Base-by-base conservation (phyloP, 2,113 vertebrate species). In the Sturnira hondurensis region DNA sequence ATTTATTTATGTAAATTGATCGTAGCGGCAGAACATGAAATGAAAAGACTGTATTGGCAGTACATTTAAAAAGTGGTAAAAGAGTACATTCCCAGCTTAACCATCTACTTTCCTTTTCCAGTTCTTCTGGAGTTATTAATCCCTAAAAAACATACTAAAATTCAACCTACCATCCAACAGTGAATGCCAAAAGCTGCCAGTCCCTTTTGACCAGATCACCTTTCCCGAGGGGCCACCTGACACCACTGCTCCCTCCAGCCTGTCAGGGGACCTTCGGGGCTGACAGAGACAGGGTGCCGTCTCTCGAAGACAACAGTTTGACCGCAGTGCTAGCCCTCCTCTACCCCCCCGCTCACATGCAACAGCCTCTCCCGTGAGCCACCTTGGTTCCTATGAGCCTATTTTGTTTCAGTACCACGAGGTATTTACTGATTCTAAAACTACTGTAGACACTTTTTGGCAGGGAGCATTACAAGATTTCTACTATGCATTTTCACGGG, bases 101-200 rank as follows among this genome's bases (percentile, higher is more conserved):
- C 76, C 8, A 45, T 16, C 26, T 70, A 45, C 41, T 85, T 63
- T 31, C 54, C 43, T 61, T 91, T 96, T 74, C 28, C 1, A 92
- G 63, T 65, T 95, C 71, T 89, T 86, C 41, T 86, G 47, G n/a
- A 83, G 93, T 22, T 94, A 36, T 77, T 93, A 86, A 82, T 86
- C 22, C 38, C 24, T 77, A 41, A 71, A 41, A 95, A 84, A 84
- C 19, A 65, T 17, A 88, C 58, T 17, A 88, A 58, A 95, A 93
- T 52, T 93, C 65, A 93, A 43, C 71, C 38, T 85, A 47, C 38
- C 33, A 85, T 43, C 4, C 15, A 67, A 88, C 41, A 91, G 81
- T 90, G 28, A 93, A 81, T 81, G 47, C 56, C 33, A 76, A 65
- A 73, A 86, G 28, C 63, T 33, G 38, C 38, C 22, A 86, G 41